These are phyloP conservation scores for Stichopus chloronotus DNA, from an alignment of 35 echinoderm and acorn worm species.

Conservation along the genomic window DNA sequence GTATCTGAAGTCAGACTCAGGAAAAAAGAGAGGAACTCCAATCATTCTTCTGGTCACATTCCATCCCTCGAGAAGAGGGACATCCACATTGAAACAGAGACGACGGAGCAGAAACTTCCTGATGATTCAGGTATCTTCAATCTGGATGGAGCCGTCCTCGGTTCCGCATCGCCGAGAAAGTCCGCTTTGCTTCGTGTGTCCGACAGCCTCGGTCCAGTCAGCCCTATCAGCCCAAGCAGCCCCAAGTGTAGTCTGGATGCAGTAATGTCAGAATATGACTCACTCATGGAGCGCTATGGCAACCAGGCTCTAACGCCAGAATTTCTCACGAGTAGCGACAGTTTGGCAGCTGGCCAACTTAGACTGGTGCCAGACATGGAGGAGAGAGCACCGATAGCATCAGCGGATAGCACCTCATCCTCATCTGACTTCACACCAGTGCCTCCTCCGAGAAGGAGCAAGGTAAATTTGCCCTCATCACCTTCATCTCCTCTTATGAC, in stretches of 20 bases:
- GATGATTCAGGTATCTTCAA: background rate
- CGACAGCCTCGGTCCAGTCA: background rate
- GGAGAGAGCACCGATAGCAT: slow-evolving; percentile 12
- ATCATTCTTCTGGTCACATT: background rate
- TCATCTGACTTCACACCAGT: slow-evolving; percentile 19
- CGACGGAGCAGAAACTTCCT: slow-evolving; percentile 34
- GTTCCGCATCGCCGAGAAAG: slow-evolving; percentile 33
- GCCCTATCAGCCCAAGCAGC: background rate
- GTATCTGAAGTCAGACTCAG: background rate
- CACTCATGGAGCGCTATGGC: slow-evolving; percentile 83
- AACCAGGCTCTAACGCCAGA: slow-evolving; percentile 80
- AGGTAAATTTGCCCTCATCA: background rate
- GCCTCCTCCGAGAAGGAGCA: slow-evolving; percentile 9
- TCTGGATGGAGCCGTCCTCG: slow-evolving; percentile 36
- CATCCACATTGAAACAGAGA: background rate
- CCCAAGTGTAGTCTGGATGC: slow-evolving; percentile 80
- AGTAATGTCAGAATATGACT: slow-evolving; percentile 88
- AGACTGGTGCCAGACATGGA: background rate
- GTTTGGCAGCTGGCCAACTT: background rate
- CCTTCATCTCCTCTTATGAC: background rate
- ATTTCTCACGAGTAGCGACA: slow-evolving; percentile 76
- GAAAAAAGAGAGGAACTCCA: slow-evolving; percentile 10
- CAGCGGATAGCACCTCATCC: slow-evolving; percentile 45
- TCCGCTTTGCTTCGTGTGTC: slow-evolving; percentile 5
- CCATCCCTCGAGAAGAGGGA: background rate